Base-by-base conservation (phyloP, 2,797 vertebrate species). In the Intellagama lesueurii region DNA sequence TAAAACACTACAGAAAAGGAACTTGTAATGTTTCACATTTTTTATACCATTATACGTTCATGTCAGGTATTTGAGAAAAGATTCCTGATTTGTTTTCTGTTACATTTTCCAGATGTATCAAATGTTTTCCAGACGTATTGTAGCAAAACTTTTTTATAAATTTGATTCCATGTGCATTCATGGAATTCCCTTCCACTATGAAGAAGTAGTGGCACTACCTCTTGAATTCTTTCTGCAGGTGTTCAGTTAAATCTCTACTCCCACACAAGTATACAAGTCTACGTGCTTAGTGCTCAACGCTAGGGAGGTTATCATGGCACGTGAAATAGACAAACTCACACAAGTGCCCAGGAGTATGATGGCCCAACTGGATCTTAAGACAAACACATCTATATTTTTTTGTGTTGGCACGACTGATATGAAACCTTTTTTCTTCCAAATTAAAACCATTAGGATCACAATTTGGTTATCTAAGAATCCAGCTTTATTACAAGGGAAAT, bases 1-100 rank as follows among this genome's bases (percentile, higher is more conserved):
- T 72, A 1, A 87, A 5, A 16, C 12, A 47, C 2, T 0, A 52
- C 81, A 87, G 64, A 26, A 81, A 81, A 81, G 14, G 66, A 81
- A 22, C 14, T 70, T 80, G 35, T 26, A 40, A 40, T 40, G 40
- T 40, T 72, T 72, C 7, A 14, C 7, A 40, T 7, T 40, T 40
- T 28, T 85, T 47, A 26, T 11, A 64, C 24, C 49, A 88, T 81
- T 83, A 12, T 52, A 35, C 32, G 14, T 64, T 72, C 4, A 35
- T 0, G 1, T 70, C n/a, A 5, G 5, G 5, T 7, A 83, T 0
- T 0, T 52, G 64, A 81, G 5, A 7, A 0, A 1, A 69, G 8
- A 1, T 12, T 7, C 28, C 47, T 64, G 28, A 9, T 78, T 22
- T 70, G 4, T 83, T 32, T 47, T 64, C 24, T 35, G 32, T 24